Percentiles rank a stretch among this genome's conserved stretches.
phyloP scores from a whole-genome alignment of 2,113 vertebrate genomes.

The Butastur rufipennis region DNA sequence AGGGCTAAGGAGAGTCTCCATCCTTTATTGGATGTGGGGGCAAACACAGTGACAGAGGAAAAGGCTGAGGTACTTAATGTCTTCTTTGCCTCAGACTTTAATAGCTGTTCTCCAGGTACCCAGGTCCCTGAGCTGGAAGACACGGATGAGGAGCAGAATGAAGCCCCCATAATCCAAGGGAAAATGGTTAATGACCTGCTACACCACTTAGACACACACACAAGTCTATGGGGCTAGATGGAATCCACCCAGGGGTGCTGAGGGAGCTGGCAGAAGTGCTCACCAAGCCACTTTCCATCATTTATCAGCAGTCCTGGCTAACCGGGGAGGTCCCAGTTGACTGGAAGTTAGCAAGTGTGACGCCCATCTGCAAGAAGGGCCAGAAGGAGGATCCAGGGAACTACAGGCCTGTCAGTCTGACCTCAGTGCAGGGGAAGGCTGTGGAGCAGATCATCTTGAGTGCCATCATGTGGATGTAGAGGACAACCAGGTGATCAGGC shows the following conservation, averaged over 20 bases:
- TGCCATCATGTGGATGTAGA: neutral
- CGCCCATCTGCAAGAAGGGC: neutral
- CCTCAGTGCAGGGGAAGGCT: fast-evolving
- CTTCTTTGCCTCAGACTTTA: neutral
- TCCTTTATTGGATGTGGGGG: too few species aligned
- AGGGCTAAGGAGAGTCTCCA: too few species aligned
- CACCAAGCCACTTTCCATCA: too few species aligned
- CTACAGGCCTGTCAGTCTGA: neutral
- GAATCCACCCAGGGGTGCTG: neutral
- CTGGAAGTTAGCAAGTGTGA: neutral
- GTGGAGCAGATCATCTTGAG: neutral
- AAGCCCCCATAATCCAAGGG: neutral
- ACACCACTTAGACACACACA: neutral
- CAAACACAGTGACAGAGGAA: neutral
- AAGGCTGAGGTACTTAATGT: neutral
- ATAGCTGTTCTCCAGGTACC: neutral
- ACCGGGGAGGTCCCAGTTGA: too few species aligned
- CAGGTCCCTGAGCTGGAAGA: neutral
- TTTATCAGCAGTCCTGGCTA: neutral
- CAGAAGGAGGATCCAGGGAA: neutral
- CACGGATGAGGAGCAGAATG: neutral
- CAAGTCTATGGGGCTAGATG: neutral
- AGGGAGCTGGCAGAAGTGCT: neutral
- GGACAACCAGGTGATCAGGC: neutral
- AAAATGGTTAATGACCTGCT: neutral